Base-by-base conservation (phyloP, 2,888 invertebrate species). In the Dryadula phaetusa region DNA sequence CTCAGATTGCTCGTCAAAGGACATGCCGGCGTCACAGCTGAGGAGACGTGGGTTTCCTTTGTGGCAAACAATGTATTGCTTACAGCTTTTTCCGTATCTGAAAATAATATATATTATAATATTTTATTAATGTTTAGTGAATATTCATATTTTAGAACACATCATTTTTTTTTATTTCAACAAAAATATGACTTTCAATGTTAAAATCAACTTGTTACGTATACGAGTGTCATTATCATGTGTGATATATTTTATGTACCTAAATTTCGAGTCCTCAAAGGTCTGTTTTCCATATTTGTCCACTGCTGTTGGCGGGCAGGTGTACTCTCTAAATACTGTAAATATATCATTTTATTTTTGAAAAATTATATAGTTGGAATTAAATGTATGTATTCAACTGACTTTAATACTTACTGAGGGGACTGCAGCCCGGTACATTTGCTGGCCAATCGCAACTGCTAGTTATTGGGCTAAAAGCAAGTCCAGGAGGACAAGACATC, bases 401-500 rank as follows among this genome's bases (percentile, higher is more conserved):
- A 46, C n/a, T 14, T 20, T 20, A 20, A 16, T 49, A 73, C 72
- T 75, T 75, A 88, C 89, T 81, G 53, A 74, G 67, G n/a, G 80
- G 78, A 25, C 79, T 82, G 72, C 90, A 89, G 0, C 76, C 71
- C 3, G 86, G 88, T 1, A 89, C 88, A 62, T 86, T 84, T 12
- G 75, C 81, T 1, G 82, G 85, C 87, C 87, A 90, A 65, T 90
- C 89, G 62, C 90, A 90, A 46, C 69, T 75, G 64, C 71, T 77
- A 16, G 63, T 74, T 22, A 66, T 67, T 0, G 70, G 46, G 69
- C 86, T 88, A 70, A 88, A 90, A 2, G 77, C 89, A 7, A 88
- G 72, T 1, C 89, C 89, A 10, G 73, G 60, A 0, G 89, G 86
- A 67, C 90, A 90, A 34, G 77, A 65, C 87, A 87, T 87, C 28